These are phyloP conservation scores for Sebastes nivosus DNA, from an alignment of 2,797 vertebrate species.

Conservation along the genomic window DNA sequence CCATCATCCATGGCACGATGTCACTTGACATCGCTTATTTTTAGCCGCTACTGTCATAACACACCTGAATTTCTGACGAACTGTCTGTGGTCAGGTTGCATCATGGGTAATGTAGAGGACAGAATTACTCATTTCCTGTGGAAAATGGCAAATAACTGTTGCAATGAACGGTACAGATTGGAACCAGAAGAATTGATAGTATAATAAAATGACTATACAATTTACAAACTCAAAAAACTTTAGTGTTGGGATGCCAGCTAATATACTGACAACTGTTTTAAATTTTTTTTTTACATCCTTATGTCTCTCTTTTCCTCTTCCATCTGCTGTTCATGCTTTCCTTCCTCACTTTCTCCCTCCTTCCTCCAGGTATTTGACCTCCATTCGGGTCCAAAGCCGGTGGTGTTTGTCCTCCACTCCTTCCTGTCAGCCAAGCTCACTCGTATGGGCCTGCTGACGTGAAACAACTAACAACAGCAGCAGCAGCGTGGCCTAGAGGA, in stretches of 20 bases:
- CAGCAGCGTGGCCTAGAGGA: neutral
- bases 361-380: conserved; percentile 89
- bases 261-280: neutral
- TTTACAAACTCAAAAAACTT: neutral
- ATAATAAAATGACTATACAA: neutral
- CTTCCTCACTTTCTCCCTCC: neutral
- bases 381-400: conserved; percentile 94
- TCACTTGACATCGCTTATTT: neutral
- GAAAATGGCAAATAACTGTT: neutral
- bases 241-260: neutral
- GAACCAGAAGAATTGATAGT: neutral
- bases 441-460: conserved; percentile 94
- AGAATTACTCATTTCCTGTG: neutral
- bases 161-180: neutral
- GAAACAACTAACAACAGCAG: conserved; percentile 41
- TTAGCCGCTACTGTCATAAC: neutral
- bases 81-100: neutral
- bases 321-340: neutral
- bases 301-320: neutral
- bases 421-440: conserved; percentile 98
- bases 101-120: neutral
- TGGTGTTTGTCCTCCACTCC: conserved; percentile 95
- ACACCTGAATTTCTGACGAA: neutral
- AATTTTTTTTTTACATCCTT: neutral
- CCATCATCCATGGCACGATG: neutral